phyloP scores from a whole-genome alignment of 2,888 invertebrate species.

The Hypolimnas misippus region DNA sequence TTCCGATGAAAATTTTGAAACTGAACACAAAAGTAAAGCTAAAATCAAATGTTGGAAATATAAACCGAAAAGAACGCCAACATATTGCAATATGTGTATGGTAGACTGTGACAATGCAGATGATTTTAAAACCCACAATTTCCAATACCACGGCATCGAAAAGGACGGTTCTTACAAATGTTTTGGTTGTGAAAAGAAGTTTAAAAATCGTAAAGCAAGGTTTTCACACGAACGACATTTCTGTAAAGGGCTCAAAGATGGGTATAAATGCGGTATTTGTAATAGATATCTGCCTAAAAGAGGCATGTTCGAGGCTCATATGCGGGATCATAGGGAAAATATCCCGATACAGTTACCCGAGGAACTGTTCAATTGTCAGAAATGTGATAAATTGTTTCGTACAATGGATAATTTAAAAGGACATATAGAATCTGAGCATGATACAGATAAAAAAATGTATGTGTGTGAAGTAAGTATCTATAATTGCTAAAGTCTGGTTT shows the following conservation, averaged over 20 bases:
- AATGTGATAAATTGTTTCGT: conserved; percentile 60
- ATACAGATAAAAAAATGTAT: conserved; percentile 58
- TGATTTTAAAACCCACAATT: conserved; percentile 56
- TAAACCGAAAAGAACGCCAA: conserved; percentile 51
- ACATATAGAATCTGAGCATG: conserved; percentile 56
- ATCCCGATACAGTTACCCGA: conserved; percentile 53
- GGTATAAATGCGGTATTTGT: conserved; percentile 68
- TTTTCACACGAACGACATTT: conserved; percentile 63
- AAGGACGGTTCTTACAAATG: conserved; percentile 61
- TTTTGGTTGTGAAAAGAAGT: conserved; percentile 70
- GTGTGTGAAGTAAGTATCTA: conserved; percentile 69
- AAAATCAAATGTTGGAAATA: conserved; percentile 47
- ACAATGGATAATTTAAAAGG: conserved; percentile 56
- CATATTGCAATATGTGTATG: conserved; percentile 66
- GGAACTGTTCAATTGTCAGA: conserved; percentile 64
- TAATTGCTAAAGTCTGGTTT: not conserved
- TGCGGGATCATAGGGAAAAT: conserved; percentile 63
- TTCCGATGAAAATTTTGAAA: conserved; percentile 38
- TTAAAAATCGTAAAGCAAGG: conserved; percentile 59
- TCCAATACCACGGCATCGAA: conserved; percentile 61
- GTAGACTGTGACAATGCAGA: conserved; percentile 54
- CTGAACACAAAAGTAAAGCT: conserved; percentile 35
- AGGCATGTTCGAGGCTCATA: conserved; percentile 62
- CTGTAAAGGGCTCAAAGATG: conserved; percentile 68
- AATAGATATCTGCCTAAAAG: conserved; percentile 60